Percentiles rank a stretch among this genome's conserved stretches.
Conservation (phyloP, 2,113 vertebrate genomes). For the Gnathonemus echidnorhynchus region DNA sequence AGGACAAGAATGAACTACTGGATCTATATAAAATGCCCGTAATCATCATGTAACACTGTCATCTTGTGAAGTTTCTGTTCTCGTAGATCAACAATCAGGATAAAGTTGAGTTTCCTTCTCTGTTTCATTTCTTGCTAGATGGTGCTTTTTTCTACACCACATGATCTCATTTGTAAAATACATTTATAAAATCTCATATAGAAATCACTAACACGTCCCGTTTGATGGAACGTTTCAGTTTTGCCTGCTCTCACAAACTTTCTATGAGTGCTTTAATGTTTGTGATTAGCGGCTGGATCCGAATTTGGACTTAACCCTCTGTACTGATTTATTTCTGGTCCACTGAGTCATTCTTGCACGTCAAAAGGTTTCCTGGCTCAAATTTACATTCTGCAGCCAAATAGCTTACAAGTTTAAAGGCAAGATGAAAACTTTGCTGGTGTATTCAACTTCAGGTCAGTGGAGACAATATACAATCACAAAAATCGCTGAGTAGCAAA, state of each 20-base stretch:
- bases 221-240: not conserved
- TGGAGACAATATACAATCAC: not conserved
- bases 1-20: too few species aligned
- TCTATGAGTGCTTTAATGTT: not conserved
- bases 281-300: not conserved
- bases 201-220: not conserved
- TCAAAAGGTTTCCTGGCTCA: not conserved
- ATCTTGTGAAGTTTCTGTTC: not conserved
- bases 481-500: not conserved
- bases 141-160: not conserved
- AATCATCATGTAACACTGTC: not conserved
- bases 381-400: not conserved
- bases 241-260: not conserved
- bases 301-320: not conserved
- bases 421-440: not conserved
- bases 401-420: not conserved
- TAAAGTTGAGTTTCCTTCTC: not conserved
- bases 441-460: not conserved
- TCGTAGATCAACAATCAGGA: not conserved
- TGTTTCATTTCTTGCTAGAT: not conserved
- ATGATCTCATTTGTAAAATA: not conserved
- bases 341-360: not conserved
- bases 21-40: not conserved
- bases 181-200: not conserved
- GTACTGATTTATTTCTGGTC: slow-evolving; percentile 11